Evolutionary conservation across 2,113 vertebrate genomes (phyloP).

Genomic region (Hoplias malabaricus): DNA sequence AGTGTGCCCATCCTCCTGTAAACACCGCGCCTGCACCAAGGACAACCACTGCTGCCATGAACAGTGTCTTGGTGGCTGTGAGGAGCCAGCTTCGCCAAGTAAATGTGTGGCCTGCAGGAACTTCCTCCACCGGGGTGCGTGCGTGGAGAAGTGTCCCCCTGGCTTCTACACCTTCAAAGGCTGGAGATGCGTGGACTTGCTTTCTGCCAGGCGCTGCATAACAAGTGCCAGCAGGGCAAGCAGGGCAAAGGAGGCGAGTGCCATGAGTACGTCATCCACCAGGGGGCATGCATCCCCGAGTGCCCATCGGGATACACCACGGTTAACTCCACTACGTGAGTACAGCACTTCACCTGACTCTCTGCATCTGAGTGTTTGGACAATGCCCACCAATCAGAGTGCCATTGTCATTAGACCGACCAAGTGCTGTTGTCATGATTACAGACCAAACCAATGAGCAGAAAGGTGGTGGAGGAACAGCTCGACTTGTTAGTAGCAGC

Average conservation of each 20-base stretch:
- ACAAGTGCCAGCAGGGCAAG: constrained; percentile 76
- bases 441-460: no score
- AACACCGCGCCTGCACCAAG: constrained; percentile 83
- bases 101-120: constrained; percentile 87
- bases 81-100: constrained; percentile 70
- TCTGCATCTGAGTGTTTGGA: no score
- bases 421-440: no score
- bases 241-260: constrained; percentile 65
- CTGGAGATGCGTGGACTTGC: constrained; percentile 89
- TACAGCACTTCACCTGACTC: no score
- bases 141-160: constrained; percentile 81
- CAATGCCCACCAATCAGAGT: no score
- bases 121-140: constrained; percentile 76
- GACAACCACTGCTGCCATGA: constrained; percentile 88
- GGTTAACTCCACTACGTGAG: constrained; percentile 91
- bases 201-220: constrained; percentile 90
- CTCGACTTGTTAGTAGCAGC: no score
- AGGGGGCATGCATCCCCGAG: constrained; percentile 83
- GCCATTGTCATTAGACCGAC: no score
- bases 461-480: no score
- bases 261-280: constrained; percentile 86
- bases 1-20: constrained; percentile 88
- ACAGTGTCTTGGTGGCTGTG: constrained; percentile 89
- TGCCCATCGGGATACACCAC: constrained; percentile 92
- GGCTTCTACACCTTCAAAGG: constrained; percentile 83